These are phyloP conservation scores for Anhinga rufa DNA, from an alignment of 2,113 vertebrate species.

Conservation along the genomic window DNA sequence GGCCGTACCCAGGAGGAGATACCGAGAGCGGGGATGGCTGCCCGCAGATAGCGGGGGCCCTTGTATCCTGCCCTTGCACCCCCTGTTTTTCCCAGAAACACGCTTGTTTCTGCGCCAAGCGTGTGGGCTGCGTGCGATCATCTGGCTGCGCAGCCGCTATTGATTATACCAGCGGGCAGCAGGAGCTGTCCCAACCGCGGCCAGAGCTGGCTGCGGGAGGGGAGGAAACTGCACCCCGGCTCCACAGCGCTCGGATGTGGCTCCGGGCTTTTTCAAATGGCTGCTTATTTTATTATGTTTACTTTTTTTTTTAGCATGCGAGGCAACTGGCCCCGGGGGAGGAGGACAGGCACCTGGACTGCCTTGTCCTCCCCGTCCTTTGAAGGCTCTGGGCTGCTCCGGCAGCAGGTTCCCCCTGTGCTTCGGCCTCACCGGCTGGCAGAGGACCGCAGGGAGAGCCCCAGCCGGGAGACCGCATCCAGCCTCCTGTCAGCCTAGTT, in stretches of 20 bases:
- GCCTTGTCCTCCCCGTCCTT: not conserved
- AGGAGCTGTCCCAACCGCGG: not conserved
- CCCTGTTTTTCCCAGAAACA: not conserved
- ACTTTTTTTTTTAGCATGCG: not conserved
- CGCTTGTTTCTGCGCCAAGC: not conserved
- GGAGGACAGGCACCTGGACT: not conserved
- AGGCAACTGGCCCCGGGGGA: not conserved
- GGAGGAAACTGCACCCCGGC: not conserved
- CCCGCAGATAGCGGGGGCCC: not conserved
- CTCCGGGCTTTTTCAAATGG: not conserved
- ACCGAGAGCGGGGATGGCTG: not conserved
- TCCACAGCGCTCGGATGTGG: not conserved
- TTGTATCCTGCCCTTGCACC: not conserved
- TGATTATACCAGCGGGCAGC: not conserved
- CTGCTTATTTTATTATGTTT: not conserved
- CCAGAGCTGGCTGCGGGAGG: not conserved
- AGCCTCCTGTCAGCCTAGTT: not conserved
- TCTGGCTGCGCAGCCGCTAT: not conserved
- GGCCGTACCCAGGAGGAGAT: not conserved
- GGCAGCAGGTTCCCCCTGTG: rapidly evolving
- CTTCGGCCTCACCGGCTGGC: not conserved
- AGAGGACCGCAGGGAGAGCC: not conserved
- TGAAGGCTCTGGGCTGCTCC: not conserved
- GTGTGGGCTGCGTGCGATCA: not conserved
- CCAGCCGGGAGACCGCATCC: rapidly evolving